Conservation (phyloP, 1,140 invertebrate genomes). For the Drosophila aff. region DNA sequence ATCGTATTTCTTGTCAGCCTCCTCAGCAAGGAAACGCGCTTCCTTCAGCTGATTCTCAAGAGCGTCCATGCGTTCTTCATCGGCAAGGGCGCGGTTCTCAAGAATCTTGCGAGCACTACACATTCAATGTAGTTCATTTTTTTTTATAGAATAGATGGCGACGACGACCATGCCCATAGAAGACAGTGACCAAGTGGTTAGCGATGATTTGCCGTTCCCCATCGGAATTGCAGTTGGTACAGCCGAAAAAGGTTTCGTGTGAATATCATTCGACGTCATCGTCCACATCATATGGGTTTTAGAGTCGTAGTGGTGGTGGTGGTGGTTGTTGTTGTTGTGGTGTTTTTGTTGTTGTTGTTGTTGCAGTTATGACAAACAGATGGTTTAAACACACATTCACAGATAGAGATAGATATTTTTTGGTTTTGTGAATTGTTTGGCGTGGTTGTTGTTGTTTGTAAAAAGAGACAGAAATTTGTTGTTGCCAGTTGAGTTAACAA, state of each 20-base stretch:
- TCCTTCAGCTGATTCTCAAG: conserved; percentile 99
- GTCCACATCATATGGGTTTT: conserved; percentile 66
- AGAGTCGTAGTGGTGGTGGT: conserved; percentile 41
- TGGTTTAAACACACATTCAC: conserved; percentile 55
- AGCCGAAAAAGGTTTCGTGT: conserved; percentile 59
- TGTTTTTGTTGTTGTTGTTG: conserved; percentile 44
- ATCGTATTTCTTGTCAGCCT: conserved; percentile 99
- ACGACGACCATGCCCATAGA: conserved; percentile 78
- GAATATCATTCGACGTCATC: conserved; percentile 80
- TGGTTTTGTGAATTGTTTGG: conserved; percentile 29
- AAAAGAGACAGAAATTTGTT: conserved; percentile 76
- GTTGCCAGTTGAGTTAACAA: conserved; percentile 71
- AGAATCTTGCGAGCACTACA: conserved; percentile 99
- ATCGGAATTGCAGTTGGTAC: conserved; percentile 58
- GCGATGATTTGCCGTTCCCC: conserved; percentile 72
- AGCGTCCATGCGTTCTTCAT: conserved; percentile 99
- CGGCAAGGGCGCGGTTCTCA: conserved; percentile 99
- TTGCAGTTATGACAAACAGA: conserved; percentile 71
- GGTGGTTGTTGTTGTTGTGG: conserved; percentile 24
- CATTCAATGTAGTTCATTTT: conserved; percentile 41
- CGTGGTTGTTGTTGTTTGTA: conserved; percentile 63
- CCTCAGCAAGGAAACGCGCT: conserved; percentile 99
- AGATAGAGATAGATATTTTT: conserved; percentile 40
- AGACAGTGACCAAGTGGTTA: conserved; percentile 84
- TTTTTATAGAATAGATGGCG: conserved; percentile 30